Evolutionary conservation across 2,797 vertebrate genomes (phyloP), one percentile per base, ranked within the genome.

Genomic region (Melanotaenia maccullochi): DNA sequence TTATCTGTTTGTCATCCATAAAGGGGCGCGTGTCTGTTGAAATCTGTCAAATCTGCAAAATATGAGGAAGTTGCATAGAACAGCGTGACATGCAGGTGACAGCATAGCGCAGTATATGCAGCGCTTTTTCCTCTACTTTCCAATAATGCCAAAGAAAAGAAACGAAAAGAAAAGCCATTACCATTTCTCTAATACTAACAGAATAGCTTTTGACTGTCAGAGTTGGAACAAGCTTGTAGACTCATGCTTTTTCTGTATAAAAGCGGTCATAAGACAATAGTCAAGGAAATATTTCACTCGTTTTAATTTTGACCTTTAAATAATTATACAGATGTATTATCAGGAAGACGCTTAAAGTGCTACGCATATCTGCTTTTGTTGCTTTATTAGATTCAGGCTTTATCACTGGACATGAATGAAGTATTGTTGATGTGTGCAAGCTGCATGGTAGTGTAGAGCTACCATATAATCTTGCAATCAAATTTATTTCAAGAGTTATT

Each of bases 81-180:
- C 91, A 89, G 78, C 87, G 91, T 93, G 90, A 93, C 87, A 79
- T 84, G 79, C 82, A 77, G 76, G 76, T 91, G 88, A 88, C 83
- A 67, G 60, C 38, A 20, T 1, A 47, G 38, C 61, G 20, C n/a
- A 16, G 32, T 22, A 6, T 5, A 0, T 12, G 8, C 40, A 55
- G 2, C 51, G 5, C 14, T 20, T 20, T 40, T 20, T n/a, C 38
- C 9, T 30, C 25, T 42, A 32, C 56, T 32, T 2, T 47, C 12
- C 18, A 35, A 5, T 0, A 30, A n/a, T 35, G 14, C 20, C 11
- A n/a, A 9, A 14, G 11, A n/a, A n/a, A 49, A 44, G n/a, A 36
- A 36, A 36, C 11, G 35, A 47, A n/a, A 47, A 47, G n/a, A 49
- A 49, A 49, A 22, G 44, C n/a, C 2, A 47, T 47, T 8, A 47